These are phyloP conservation scores for Henricia sp. DNA, from an alignment of 53 echinoderm and acorn worm genomes.

Conservation along the genomic window DNA sequence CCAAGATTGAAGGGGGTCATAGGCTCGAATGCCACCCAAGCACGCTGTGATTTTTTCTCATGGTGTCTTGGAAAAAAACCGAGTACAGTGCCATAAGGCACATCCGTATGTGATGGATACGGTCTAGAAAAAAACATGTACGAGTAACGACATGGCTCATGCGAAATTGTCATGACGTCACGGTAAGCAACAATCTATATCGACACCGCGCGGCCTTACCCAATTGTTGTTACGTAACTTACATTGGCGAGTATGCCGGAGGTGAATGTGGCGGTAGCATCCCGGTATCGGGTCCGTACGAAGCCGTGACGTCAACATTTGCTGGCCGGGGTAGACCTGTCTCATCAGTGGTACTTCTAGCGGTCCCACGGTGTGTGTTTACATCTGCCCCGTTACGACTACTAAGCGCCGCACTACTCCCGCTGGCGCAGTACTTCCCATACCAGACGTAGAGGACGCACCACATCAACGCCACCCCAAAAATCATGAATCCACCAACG, in stretches of 20 bases:
- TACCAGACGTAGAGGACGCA: slow-evolving; percentile 26
- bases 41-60: too few species aligned
- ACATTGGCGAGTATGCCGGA: slow-evolving; percentile 13
- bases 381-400: background rate
- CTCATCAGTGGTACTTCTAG: background rate
- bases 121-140: too few species aligned
- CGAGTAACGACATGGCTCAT: too few species aligned
- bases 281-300: slow-evolving; percentile 39
- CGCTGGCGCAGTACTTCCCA: slow-evolving; percentile 3
- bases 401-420: background rate
- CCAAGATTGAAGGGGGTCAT: too few species aligned
- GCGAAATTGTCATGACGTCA: too few species aligned
- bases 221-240: background rate
- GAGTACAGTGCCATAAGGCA: too few species aligned
- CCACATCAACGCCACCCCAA: slow-evolving; percentile 14
- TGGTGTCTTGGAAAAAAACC: too few species aligned
- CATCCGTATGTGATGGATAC: too few species aligned
- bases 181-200: too few species aligned
- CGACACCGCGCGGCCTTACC: background rate
- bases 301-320: slow-evolving; percentile 4
- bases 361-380: slow-evolving; percentile 6
- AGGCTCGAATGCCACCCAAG: too few species aligned
- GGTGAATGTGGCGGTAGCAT: background rate
- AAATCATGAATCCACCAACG: slow-evolving; percentile 17
- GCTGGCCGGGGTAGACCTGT: background rate